phyloP scores from a whole-genome alignment of 92 coral and sea anemone species.

The Micromussa lordhowensis region DNA sequence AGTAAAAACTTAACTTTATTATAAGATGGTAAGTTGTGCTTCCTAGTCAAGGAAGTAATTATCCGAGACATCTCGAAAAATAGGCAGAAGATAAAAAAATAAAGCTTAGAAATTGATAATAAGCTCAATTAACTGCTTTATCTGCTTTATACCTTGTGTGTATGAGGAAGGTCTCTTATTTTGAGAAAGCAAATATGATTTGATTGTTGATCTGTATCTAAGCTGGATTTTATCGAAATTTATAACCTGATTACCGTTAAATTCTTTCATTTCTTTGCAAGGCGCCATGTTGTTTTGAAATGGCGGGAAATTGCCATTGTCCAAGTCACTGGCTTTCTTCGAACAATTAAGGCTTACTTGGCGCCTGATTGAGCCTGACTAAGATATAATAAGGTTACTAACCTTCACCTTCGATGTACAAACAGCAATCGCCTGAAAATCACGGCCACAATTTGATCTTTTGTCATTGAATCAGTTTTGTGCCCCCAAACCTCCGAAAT shows the following conservation, averaged over 20 bases:
- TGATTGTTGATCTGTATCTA: not conserved
- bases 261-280: not conserved
- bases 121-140: too few relatives aligned
- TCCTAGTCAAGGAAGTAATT: not conserved
- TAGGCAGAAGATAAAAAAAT: not conserved
- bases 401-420: slow-evolving; percentile 1
- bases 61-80: too few relatives aligned
- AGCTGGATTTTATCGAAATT: not conserved
- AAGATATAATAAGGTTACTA: not conserved
- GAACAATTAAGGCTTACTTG: not conserved
- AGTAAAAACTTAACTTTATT: not conserved
- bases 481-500: not conserved
- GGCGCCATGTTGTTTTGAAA: slow-evolving; percentile 44
- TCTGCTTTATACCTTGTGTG: not conserved
- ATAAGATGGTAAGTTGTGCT: not conserved
- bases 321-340: not conserved
- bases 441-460: not conserved
- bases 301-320: slow-evolving; percentile 31
- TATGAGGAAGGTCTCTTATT: not conserved
- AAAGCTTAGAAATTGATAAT: too few relatives aligned
- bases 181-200: not conserved
- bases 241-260: not conserved
- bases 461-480: not conserved
- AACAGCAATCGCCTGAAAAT: not conserved
- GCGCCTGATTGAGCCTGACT: not conserved